Percentiles rank a stretch among this genome's conserved stretches.
Conservation (phyloP, 2,113 vertebrate genomes). For the Rhynchomys soricoides region DNA sequence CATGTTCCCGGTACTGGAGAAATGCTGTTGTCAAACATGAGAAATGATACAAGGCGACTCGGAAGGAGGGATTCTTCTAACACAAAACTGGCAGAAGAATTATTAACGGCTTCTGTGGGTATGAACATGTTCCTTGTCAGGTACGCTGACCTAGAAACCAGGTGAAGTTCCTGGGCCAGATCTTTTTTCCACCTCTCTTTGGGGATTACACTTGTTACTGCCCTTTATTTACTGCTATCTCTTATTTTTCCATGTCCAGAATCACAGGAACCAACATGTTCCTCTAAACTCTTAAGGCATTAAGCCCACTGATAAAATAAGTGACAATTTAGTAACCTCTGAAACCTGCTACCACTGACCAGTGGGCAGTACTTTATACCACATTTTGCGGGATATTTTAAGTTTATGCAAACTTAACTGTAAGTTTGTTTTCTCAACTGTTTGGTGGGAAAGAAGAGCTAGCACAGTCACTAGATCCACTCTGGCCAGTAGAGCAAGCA, state of each 20-base stretch:
- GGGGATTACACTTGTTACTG: background rate
- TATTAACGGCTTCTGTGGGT: background rate
- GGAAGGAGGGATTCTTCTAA: background rate
- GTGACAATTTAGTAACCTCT: slow-evolving; percentile 1
- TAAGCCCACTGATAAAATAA: background rate
- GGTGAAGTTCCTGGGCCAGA: background rate
- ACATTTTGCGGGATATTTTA: slow-evolving; percentile 50
- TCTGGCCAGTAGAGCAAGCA: background rate
- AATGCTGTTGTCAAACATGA: slow-evolving; percentile 35
- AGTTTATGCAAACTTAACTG: slow-evolving; percentile 25
- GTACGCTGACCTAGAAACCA: background rate
- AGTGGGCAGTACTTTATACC: background rate
- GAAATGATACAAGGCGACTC: background rate
- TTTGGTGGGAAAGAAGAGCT: background rate
- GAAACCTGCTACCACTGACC: slow-evolving; percentile 37
- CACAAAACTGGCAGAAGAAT: background rate
- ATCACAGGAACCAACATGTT: background rate
- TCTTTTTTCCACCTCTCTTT: background rate
- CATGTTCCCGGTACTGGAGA: background rate
- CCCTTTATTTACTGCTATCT: too few species aligned
- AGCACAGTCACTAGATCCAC: background rate
- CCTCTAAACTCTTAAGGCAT: slow-evolving; percentile 36
- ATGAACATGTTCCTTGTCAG: background rate
- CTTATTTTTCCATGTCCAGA: background rate
- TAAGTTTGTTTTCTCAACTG: slow-evolving; percentile 29